Conservation (phyloP, 2,888 invertebrate species). For the Coenonympha arcania region DNA sequence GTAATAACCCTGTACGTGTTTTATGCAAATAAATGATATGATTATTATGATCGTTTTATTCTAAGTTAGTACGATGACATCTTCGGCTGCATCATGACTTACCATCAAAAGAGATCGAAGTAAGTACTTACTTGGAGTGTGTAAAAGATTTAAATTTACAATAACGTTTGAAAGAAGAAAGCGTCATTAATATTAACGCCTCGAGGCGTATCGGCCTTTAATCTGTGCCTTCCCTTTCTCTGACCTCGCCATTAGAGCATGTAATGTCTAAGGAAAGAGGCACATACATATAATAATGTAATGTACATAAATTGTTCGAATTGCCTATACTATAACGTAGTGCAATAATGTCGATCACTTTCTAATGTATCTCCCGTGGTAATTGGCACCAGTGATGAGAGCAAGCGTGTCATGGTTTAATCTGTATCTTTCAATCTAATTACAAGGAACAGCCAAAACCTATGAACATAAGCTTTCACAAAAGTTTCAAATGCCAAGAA, state of each 20-base stretch:
- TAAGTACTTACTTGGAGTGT: too few species aligned
- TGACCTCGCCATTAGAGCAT: background rate
- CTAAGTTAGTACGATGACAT: too few species aligned
- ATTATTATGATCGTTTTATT: too few species aligned
- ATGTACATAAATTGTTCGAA: conserved; percentile 48
- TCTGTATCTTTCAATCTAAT: too few species aligned
- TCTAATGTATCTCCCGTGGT: conserved; percentile 43
- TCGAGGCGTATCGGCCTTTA: background rate
- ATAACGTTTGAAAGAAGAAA: background rate
- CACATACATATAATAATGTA: conserved; percentile 24
- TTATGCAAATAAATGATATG: too few species aligned
- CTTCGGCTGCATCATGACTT: too few species aligned
- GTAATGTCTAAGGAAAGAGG: background rate
- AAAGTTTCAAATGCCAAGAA: too few species aligned
- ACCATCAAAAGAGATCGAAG: too few species aligned
- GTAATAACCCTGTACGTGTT: too few species aligned
- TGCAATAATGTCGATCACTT: conserved; percentile 49
- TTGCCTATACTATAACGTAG: conserved; percentile 37
- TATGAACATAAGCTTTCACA: too few species aligned
- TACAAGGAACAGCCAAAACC: too few species aligned
- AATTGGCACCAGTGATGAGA: conserved; percentile 26
- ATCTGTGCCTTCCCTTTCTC: background rate
- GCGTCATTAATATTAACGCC: background rate
- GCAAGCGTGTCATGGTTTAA: background rate
- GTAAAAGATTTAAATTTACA: too few species aligned